Percentiles rank a stretch among this genome's conserved stretches.
phyloP scores from a whole-genome alignment of 1,140 invertebrate genomes.

The Drosophila dunni region DNA sequence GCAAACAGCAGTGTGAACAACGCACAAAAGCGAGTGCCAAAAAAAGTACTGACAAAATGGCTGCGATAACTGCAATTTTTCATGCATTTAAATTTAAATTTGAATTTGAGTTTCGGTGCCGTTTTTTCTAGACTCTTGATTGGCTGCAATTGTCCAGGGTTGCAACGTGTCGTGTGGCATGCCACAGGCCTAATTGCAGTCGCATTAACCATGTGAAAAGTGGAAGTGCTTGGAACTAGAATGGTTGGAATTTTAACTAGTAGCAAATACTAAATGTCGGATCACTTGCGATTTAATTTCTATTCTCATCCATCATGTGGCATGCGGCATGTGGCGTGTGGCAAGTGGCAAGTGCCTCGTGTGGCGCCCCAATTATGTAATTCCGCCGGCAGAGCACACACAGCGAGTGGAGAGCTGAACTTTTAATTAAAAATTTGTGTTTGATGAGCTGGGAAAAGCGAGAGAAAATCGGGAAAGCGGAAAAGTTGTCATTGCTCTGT shows the following conservation, averaged over 20 bases:
- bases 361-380: conserved; percentile 39
- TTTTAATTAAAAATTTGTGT: conserved; percentile 58
- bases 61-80: conserved; percentile 9
- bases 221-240: background rate
- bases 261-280: background rate
- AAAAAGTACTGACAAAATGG: background rate
- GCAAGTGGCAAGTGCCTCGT: background rate
- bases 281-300: conserved; percentile 4
- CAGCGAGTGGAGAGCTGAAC: conserved; percentile 4
- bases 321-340: conserved; percentile 4
- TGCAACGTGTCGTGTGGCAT: background rate
- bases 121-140: background rate
- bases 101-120: background rate
- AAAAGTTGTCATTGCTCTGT: conserved; percentile 9
- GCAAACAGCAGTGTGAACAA: conserved; percentile 38
- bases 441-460: conserved; percentile 33
- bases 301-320: conserved; percentile 23
- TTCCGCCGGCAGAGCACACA: conserved; percentile 10
- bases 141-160: background rate
- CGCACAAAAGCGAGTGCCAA: conserved; percentile 10
- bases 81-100: conserved; percentile 33
- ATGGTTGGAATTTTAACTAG: background rate
- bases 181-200: conserved; percentile 35
- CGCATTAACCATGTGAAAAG: conserved; percentile 14
- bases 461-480: background rate